Conservation (phyloP, 2,797 vertebrate genomes). For the Myotis myotis region DNA sequence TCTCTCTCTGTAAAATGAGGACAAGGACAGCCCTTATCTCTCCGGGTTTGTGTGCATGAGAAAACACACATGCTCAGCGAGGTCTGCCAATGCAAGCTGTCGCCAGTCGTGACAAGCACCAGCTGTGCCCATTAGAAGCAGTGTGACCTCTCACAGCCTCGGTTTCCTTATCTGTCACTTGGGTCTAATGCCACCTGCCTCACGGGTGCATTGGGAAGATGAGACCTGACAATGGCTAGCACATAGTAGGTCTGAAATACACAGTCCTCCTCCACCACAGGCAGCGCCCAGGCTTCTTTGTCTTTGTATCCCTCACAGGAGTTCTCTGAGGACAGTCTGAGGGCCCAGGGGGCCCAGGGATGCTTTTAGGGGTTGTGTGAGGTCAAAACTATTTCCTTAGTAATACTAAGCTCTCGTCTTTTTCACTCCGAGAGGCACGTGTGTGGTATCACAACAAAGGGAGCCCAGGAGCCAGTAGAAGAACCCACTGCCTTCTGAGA, state of each 20-base stretch:
- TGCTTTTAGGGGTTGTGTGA: not conserved
- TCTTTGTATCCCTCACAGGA: not conserved
- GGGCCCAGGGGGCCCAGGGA: not conserved
- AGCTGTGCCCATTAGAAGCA: not conserved
- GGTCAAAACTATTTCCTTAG: not conserved
- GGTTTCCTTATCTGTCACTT: not conserved
- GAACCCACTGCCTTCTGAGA: not conserved
- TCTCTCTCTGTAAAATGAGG: not conserved
- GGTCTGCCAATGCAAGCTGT: not conserved
- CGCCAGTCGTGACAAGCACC: not conserved
- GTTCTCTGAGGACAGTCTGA: not conserved
- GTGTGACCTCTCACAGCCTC: not conserved
- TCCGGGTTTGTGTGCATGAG: accelerated
- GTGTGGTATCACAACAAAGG: too few species aligned
- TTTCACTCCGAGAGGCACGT: accelerated
- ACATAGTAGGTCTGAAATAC: accelerated
- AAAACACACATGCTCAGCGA: not conserved
- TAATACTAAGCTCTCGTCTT: not conserved
- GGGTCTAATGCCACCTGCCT: too few species aligned
- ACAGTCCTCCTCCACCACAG: accelerated
- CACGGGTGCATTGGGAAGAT: not conserved
- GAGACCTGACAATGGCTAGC: accelerated
- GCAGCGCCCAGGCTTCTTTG: too few species aligned
- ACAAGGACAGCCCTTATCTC: not conserved
- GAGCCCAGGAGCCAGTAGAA: not conserved